These are phyloP conservation scores for Hyphantria cunea DNA, from an alignment of 1,140 invertebrate species.

Conservation along the genomic window DNA sequence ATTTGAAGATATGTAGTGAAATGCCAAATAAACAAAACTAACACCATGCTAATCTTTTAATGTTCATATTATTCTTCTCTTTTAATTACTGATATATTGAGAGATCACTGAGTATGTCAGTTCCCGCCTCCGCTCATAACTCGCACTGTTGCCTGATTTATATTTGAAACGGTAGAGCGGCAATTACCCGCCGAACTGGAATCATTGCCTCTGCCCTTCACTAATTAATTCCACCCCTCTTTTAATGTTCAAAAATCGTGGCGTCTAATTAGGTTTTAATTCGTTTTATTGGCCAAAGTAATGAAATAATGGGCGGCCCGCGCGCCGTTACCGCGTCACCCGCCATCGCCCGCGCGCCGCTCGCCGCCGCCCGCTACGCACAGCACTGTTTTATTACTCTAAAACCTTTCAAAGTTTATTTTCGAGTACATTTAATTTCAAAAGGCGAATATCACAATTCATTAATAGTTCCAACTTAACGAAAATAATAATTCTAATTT, in stretches of 20 bases:
- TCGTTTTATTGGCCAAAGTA: conserved; percentile 75
- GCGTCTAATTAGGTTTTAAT: conserved; percentile 81
- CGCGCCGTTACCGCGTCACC: conserved; percentile 41
- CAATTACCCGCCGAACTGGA: conserved; percentile 72
- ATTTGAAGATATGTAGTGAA: too few relatives aligned
- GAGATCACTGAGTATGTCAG: too few relatives aligned
- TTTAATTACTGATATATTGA: too few relatives aligned
- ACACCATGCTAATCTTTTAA: too few relatives aligned
- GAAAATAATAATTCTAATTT: too few relatives aligned
- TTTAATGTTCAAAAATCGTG: conserved; percentile 81
- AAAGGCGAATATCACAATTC: conserved; percentile 8
- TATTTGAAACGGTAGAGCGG: conserved; percentile 59
- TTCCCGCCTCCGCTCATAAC: conserved; percentile 25
- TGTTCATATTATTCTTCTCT: not conserved
- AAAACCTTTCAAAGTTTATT: conserved; percentile 26
- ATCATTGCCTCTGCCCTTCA: conserved; percentile 69
- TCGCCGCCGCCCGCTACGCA: conserved; percentile 53
- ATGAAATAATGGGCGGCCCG: conserved; percentile 65
- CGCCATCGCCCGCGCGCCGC: conserved; percentile 33
- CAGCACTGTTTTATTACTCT: conserved; percentile 26
- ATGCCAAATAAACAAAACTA: too few relatives aligned
- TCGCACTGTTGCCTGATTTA: conserved; percentile 47
- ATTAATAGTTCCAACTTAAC: not conserved
- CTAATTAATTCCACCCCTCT: conserved; percentile 79
- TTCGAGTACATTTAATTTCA: not conserved